Conservation (phyloP, 2,797 vertebrate genomes). For the Gymnoscopelus braueri region DNA sequence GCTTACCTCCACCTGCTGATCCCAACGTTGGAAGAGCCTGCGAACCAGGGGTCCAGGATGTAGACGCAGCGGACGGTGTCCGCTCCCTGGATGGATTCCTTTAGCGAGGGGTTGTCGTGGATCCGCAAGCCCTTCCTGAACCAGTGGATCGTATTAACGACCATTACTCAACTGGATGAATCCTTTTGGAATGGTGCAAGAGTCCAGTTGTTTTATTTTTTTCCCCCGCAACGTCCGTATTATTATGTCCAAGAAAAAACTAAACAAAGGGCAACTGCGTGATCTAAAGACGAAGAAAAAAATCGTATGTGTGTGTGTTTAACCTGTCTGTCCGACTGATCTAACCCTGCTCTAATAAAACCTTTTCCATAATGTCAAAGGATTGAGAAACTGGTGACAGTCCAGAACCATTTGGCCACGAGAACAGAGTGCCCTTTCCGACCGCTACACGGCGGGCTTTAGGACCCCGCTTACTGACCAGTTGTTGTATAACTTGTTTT, state of each 20-base stretch:
- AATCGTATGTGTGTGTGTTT: no score
- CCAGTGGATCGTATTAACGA: conserved; percentile 94
- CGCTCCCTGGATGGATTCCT: conserved; percentile 89
- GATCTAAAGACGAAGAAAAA: not conserved
- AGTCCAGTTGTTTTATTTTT: conserved; percentile 9
- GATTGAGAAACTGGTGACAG: conserved; percentile 39
- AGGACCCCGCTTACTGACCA: conserved; percentile 61
- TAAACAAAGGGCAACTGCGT: not conserved
- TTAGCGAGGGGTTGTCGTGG: conserved; percentile 94
- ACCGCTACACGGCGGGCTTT: conserved; percentile 56
- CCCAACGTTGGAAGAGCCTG: conserved; percentile 94
- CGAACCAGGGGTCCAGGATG: conserved; percentile 97
- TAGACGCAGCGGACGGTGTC: conserved; percentile 92
- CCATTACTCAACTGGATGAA: conserved; percentile 84
- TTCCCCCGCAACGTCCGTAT: conserved; percentile 1
- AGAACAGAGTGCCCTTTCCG: conserved; percentile 30
- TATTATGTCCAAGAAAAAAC: conserved; percentile 5
- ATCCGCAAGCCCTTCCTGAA: conserved; percentile 97
- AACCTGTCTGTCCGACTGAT: not conserved
- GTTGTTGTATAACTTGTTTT: conserved; percentile 86
- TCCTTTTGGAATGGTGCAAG: conserved; percentile 38
- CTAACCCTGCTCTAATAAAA: conserved; percentile 83
- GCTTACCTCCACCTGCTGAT: conserved; percentile 97
- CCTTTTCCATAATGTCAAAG: conserved; percentile 78
- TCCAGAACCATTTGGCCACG: conserved; percentile 73